Base-by-base conservation (phyloP, 2,888 invertebrate species). In the Laspeyria flexula region DNA sequence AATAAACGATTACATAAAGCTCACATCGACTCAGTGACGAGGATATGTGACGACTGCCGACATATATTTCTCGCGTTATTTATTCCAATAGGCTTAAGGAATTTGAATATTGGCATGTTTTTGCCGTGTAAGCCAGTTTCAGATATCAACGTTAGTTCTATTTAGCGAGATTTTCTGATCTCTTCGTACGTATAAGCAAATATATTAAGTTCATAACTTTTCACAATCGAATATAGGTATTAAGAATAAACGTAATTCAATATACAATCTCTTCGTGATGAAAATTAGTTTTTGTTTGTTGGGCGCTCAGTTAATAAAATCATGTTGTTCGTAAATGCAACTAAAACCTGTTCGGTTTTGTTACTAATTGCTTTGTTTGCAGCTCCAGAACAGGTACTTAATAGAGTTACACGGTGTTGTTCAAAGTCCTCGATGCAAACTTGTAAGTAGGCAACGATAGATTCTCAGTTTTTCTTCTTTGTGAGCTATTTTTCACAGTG, bases 381-480 rank as follows among this genome's bases (percentile, higher is more conserved):
- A 43, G 38, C 47, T 40, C 43, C 33, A 43, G 37, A 51, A 13
- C 34, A 50, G 51, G 44, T 38, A 48, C 40, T 30, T 52, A 46
- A 48, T 53, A 48, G 31, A 54, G 30, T 61, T 61, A 11, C 25
- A 21, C 43, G 13, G 34, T 48, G 34, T 57, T 65, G 44, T 65
- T 53, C 45, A 33, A 57, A 58, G 55, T 46, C 11, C 18, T 43
- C 13, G 42, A 51, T 30, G 29, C 44, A 65, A 65, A 63, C 60
- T 54, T 65, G 37, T 55, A 59, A 59, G 48, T 55, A 69, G 53
- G 35, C 43, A 53, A 45, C 44, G 51, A 50, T 53, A 55, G 46
- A 43, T 53, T 51, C 58, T 73, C 52, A 47, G 56, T 65, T 68
- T 72, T 69, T 66, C 45, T 56, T 44, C 54, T 65, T 64, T 65